Conservation (phyloP, 2,888 invertebrate species). For the Blera fallax region DNA sequence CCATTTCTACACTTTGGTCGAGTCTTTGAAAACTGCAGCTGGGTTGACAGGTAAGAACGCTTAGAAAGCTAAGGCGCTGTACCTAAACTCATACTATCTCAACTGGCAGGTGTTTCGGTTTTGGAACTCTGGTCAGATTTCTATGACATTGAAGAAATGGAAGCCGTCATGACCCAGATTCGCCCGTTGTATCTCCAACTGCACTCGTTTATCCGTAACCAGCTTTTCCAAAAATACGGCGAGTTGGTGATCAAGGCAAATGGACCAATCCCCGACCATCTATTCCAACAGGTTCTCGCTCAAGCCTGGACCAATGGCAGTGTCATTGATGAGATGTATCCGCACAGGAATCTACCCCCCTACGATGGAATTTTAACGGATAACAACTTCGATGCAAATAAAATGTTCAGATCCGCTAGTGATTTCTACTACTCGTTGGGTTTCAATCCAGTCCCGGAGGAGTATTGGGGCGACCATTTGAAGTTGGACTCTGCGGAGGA, state of each 20-base stretch:
- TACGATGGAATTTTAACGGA: constrained; percentile 77
- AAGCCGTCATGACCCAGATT: constrained; percentile 81
- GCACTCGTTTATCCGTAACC: constrained; percentile 90
- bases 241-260: constrained; percentile 84
- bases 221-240: constrained; percentile 88
- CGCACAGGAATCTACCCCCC: constrained; percentile 77
- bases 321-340: constrained; percentile 77
- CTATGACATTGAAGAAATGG: constrained; percentile 78
- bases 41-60: constrained; percentile 75
- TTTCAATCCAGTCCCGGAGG: constrained; percentile 75
- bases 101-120: constrained; percentile 75
- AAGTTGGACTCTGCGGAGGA: constrained; percentile 77
- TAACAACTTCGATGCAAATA: constrained; percentile 75
- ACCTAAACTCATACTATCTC: neutral
- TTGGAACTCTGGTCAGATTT: constrained; percentile 78
- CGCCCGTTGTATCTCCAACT: constrained; percentile 89
- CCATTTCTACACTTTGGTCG: constrained; percentile 78
- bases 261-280: constrained; percentile 90
- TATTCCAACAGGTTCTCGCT: constrained; percentile 84
- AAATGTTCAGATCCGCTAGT: constrained; percentile 77
- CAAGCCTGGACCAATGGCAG: constrained; percentile 79
- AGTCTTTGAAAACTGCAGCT: constrained; percentile 78
- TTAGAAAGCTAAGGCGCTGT: neutral
- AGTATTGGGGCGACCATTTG: constrained; percentile 77
- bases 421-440: constrained; percentile 79